Percentiles rank a stretch among this genome's conserved stretches.
Conservation (phyloP, 2,113 vertebrate genomes). For the Cyprinus carpio region DNA sequence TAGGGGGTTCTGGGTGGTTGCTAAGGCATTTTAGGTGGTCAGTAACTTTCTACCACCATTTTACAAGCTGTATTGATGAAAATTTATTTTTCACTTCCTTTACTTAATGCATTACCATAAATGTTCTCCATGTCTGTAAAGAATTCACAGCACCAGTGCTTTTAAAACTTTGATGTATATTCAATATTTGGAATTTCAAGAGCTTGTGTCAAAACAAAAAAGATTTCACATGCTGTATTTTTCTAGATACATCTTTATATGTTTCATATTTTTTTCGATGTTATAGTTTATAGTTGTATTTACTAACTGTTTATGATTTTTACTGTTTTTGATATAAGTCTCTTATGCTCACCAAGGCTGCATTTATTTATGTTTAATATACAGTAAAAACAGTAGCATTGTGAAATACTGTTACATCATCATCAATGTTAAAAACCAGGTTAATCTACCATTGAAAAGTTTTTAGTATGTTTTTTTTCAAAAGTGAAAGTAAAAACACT, state of each 20-base stretch:
- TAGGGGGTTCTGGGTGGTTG: neutral
- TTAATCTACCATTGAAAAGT: too few species aligned
- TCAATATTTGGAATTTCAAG: neutral
- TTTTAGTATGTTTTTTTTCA: too few species aligned
- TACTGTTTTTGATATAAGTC: too few species aligned
- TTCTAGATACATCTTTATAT: neutral
- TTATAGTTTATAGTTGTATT: neutral
- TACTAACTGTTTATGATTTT: too few species aligned
- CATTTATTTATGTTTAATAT: neutral
- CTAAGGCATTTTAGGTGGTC: neutral
- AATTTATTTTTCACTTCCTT: neutral
- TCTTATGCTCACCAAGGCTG: neutral
- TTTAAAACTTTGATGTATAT: neutral
- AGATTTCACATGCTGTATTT: neutral
- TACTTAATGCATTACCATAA: neutral
- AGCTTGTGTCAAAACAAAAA: neutral
- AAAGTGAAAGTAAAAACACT: neutral
- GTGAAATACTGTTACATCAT: neutral
- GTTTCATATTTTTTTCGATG: neutral
- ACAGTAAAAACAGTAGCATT: neutral
- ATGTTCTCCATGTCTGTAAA: neutral
- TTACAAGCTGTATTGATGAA: neutral
- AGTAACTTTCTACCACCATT: neutral
- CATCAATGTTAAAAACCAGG: too few species aligned
- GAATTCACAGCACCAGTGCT: neutral